phyloP scores from a whole-genome alignment of 2,113 vertebrate genomes.

The Monopterus albus region DNA sequence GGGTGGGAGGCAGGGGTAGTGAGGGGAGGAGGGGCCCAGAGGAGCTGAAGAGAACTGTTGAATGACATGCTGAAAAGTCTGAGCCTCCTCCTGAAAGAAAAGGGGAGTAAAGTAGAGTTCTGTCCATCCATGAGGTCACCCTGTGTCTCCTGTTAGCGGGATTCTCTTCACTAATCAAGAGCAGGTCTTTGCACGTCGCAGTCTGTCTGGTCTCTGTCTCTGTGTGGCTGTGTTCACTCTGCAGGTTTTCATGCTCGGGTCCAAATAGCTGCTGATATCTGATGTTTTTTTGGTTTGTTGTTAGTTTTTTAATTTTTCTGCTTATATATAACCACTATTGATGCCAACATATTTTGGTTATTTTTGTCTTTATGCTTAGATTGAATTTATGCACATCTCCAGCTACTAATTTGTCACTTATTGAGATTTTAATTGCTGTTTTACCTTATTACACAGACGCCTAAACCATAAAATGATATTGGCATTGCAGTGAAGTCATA shows the following conservation, averaged over 20 bases:
- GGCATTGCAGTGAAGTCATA: background rate
- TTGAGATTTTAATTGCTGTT: background rate
- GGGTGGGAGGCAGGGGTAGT: background rate
- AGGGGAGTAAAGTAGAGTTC: conserved; percentile 11
- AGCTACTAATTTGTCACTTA: background rate
- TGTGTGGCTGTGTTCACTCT: background rate
- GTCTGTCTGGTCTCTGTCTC: background rate
- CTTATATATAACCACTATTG: too few relatives aligned
- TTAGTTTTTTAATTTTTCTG: too few relatives aligned
- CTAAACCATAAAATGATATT: background rate
- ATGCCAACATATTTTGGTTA: background rate
- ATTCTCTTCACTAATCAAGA: conserved; percentile 14
- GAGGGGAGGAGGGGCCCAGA: background rate
- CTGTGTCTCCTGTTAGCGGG: conserved; percentile 13
- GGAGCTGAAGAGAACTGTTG: conserved; percentile 25
- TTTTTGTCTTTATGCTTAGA: background rate
- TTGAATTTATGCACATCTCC: too few relatives aligned
- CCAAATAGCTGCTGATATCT: background rate
- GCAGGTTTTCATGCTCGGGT: too few relatives aligned
- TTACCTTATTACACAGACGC: background rate
- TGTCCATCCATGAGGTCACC: conserved; percentile 28
- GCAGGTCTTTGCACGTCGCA: conserved; percentile 14
- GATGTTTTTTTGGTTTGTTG: background rate
- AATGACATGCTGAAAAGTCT: conserved; percentile 45
- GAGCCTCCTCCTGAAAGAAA: conserved; percentile 47